Evolutionary conservation across 2,888 invertebrate species (phyloP).

Genomic region (Microplitis manilae): DNA sequence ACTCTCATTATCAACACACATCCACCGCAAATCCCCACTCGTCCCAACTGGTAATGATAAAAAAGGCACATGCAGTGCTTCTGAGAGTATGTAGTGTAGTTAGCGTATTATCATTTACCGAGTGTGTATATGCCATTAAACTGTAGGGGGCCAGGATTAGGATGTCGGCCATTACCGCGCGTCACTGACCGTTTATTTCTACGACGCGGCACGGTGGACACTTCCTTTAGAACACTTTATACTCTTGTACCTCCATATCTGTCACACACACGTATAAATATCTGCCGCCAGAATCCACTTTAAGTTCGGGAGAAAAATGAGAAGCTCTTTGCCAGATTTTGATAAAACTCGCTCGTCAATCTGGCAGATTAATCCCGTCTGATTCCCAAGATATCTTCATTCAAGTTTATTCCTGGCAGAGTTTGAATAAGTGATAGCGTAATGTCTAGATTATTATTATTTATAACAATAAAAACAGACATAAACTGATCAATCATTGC

Average conservation of each 20-base stretch:
- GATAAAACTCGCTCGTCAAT: no score
- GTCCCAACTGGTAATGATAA: constrained; percentile 61
- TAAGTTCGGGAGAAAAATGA: no score
- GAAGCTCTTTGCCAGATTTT: no score
- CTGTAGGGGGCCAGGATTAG: constrained; percentile 71
- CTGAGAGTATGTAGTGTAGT: background rate
- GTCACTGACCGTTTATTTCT: constrained; percentile 71
- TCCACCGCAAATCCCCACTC: constrained; percentile 27
- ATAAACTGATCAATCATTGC: constrained; percentile 16
- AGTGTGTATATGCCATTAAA: constrained; percentile 64
- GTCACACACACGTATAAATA: constrained; percentile 8
- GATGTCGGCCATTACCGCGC: constrained; percentile 72
- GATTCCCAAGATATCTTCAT: no score
- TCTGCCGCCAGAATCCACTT: background rate
- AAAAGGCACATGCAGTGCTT: constrained; percentile 61
- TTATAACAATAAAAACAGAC: background rate
- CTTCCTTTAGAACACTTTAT: constrained; percentile 65
- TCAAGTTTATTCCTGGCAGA: background rate
- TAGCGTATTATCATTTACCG: constrained; percentile 61
- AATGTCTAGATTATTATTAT: background rate
- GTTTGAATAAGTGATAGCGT: background rate
- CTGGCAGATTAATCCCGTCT: no score
- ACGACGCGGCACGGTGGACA: constrained; percentile 61
- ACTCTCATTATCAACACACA: constrained; percentile 19
- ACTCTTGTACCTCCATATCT: constrained; percentile 16